Evolutionary conservation across 2,113 vertebrate species (phyloP).

Genomic region (Lophochroa leadbeateri): DNA sequence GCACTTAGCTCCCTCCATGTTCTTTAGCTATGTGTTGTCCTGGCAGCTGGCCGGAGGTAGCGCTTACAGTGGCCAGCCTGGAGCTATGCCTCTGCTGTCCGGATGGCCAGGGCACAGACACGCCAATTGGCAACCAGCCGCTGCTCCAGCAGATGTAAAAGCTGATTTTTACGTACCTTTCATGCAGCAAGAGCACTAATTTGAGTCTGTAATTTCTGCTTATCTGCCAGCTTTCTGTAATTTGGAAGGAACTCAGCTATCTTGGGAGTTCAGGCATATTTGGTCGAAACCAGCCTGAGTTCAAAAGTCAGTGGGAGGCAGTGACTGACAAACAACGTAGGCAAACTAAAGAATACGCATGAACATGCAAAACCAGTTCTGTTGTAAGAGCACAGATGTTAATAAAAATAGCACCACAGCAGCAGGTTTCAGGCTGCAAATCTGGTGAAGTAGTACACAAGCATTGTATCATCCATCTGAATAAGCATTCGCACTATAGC

Average conservation of each 20-base stretch:
- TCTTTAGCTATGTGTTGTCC: fast-evolving
- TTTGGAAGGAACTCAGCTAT: neutral
- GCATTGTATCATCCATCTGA: neutral
- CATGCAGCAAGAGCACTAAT: neutral
- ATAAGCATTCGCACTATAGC: neutral
- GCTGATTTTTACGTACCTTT: neutral
- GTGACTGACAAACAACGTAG: neutral
- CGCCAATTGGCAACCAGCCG: neutral
- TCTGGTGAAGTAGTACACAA: neutral
- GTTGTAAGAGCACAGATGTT: neutral
- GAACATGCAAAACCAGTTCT: neutral
- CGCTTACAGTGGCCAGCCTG: neutral
- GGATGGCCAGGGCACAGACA: neutral
- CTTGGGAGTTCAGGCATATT: neutral
- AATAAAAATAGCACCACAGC: neutral
- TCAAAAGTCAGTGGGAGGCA: neutral
- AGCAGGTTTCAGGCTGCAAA: neutral
- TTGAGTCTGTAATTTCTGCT: neutral
- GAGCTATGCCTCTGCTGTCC: neutral
- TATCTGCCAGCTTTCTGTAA: neutral
- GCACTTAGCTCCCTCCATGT: fast-evolving
- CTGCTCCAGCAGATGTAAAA: neutral
- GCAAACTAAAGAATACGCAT: neutral
- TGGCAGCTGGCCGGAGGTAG: neutral
- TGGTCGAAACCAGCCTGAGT: neutral